Evolutionary conservation across 2,113 vertebrate genomes (phyloP).

Genomic region (Tinamus guttatus): DNA sequence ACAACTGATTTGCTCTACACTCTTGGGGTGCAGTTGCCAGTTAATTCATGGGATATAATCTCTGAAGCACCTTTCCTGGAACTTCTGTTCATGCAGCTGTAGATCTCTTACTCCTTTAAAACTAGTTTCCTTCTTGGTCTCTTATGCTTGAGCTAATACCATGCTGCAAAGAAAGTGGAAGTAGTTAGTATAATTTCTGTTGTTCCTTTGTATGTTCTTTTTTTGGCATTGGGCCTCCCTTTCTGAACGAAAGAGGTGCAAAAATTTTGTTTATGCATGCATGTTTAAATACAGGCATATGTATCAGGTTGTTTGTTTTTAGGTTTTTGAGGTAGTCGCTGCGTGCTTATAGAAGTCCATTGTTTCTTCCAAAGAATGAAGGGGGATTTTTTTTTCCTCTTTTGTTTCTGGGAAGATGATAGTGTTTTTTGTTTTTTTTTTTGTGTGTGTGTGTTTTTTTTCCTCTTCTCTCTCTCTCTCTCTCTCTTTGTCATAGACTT

Average conservation of each 20-base stretch:
- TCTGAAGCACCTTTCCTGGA: conserved; percentile 48
- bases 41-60: conserved; percentile 33
- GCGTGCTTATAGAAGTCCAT: background rate
- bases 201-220: background rate
- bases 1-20: background rate
- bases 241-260: background rate
- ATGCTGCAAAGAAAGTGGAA: background rate
- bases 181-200: background rate
- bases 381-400: background rate
- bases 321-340: background rate
- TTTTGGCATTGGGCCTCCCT: background rate
- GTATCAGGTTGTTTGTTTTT: background rate
- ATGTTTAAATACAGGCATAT: background rate
- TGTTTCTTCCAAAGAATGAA: background rate
- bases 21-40: background rate
- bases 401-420: background rate
- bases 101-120: background rate
- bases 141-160: background rate
- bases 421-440: too few species aligned
- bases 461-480: too few species aligned
- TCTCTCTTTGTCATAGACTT: too few species aligned
- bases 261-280: background rate
- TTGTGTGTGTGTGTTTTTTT: too few species aligned
- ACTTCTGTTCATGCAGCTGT: background rate
- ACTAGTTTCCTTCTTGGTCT: background rate